phyloP scores from a whole-genome alignment of 2,113 vertebrate genomes.

The Spea bombifrons region DNA sequence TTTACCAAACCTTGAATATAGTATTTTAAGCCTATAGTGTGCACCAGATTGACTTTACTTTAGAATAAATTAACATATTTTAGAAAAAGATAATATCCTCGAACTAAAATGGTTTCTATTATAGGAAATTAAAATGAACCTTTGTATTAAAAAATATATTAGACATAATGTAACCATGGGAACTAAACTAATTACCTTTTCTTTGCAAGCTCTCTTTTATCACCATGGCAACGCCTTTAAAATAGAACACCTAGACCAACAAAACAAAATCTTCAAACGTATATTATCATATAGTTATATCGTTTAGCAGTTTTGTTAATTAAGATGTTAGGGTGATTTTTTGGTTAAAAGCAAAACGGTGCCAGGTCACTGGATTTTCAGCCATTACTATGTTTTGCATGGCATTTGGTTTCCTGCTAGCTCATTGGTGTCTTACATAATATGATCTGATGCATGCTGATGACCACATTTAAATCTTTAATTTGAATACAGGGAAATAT shows the following conservation, averaged over 20 bases:
- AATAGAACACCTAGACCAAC: conserved; percentile 40
- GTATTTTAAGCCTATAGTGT: not conserved
- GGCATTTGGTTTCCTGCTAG: too few species aligned
- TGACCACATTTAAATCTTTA: too few species aligned
- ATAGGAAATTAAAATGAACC: conserved; percentile 4
- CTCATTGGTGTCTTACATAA: too few species aligned
- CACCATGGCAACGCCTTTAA: conserved; percentile 44
- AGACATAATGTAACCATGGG: conserved; percentile 35
- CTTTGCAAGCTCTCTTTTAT: conserved; percentile 41
- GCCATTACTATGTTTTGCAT: too few species aligned
- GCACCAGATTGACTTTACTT: not conserved
- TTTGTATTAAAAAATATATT: conserved; percentile 29
- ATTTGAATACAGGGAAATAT: too few species aligned
- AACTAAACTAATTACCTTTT: conserved; percentile 42
- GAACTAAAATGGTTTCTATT: conserved; percentile 7
- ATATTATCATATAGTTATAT: not conserved
- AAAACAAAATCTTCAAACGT: not conserved
- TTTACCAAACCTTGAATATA: too few species aligned
- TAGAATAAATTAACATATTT: not conserved
- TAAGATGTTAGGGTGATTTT: too few species aligned
- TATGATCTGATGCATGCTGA: too few species aligned
- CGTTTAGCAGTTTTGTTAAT: not conserved
- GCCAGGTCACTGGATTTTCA: too few species aligned
- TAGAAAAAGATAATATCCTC: conserved; percentile 3
- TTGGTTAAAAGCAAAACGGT: too few species aligned